phyloP scores from a whole-genome alignment of 1,140 invertebrate genomes.

The Chrysomallon squamiferum region DNA sequence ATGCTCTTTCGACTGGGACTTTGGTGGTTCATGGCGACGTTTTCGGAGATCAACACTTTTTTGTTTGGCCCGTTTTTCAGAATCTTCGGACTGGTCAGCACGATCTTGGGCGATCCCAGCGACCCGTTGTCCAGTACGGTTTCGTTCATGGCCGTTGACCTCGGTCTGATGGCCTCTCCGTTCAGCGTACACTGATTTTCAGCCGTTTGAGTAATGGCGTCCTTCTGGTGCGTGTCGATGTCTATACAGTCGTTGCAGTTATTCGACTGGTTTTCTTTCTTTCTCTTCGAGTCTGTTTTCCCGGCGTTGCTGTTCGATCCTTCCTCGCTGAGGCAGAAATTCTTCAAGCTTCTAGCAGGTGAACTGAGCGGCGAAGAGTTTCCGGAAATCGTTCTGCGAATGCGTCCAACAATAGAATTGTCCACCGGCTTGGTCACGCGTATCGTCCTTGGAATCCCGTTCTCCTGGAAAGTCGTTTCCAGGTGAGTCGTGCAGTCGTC shows the following conservation, averaged over 20 bases:
- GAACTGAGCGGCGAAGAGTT: constrained; percentile 29
- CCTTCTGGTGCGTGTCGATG: not conserved
- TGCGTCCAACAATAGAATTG: constrained; percentile 41
- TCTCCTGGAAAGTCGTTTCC: constrained; percentile 52
- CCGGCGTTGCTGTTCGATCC: not conserved
- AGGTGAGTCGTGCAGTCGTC: constrained; percentile 51
- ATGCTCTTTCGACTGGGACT: constrained; percentile 19
- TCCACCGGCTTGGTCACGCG: constrained; percentile 48
- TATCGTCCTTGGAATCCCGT: constrained; percentile 45
- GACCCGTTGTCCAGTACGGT: constrained; percentile 28
- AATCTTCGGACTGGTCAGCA: constrained; percentile 20
- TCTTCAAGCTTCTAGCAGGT: constrained; percentile 21
- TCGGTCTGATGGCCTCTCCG: constrained; percentile 1
- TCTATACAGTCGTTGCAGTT: not conserved
- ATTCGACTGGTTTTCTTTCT: not conserved
- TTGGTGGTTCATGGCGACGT: not conserved
- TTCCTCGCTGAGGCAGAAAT: constrained; percentile 17
- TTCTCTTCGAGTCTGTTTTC: not conserved
- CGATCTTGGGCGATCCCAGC: constrained; percentile 28
- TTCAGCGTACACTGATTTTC: not conserved
- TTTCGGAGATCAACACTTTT: constrained; percentile 1
- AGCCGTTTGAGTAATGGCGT: constrained; percentile 6
- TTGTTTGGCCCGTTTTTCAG: constrained; percentile 4
- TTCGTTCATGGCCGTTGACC: constrained; percentile 10
- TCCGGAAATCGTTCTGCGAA: constrained; percentile 33